Evolutionary conservation across 35 echinoderm and acorn worm genomes (phyloP).

Genomic region (Heliocidaris tuberculata): DNA sequence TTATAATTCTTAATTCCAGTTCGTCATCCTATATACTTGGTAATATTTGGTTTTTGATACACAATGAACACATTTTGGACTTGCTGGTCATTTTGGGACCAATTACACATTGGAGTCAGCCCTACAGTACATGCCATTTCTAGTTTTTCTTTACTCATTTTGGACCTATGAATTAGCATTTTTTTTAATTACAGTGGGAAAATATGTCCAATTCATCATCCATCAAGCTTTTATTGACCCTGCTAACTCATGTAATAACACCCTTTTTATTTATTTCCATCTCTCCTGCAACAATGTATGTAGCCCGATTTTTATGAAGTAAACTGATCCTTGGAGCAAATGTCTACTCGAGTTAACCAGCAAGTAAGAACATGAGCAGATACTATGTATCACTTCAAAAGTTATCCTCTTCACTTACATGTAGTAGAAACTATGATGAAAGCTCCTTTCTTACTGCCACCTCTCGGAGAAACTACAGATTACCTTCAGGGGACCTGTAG

Average conservation of each 20-base stretch:
- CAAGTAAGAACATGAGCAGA: neutral
- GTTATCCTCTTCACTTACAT: neutral
- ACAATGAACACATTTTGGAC: too few species aligned
- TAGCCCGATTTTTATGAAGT: slow-evolving; percentile 38
- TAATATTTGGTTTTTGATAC: too few species aligned
- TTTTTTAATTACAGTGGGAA: too few species aligned
- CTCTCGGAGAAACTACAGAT: neutral
- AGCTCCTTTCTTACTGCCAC: neutral
- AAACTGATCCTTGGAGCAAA: neutral
- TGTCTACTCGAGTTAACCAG: neutral
- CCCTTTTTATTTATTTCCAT: neutral
- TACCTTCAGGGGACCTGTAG: too few species aligned
- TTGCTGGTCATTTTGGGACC: too few species aligned
- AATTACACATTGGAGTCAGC: too few species aligned
- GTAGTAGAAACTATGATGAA: neutral
- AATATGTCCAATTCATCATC: too few species aligned
- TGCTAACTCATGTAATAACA: slow-evolving; percentile 30
- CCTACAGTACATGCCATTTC: too few species aligned
- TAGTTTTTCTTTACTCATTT: too few species aligned
- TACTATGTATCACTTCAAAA: neutral
- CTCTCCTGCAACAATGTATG: neutral
- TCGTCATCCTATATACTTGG: too few species aligned
- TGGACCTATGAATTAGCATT: too few species aligned
- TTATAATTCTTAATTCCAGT: too few species aligned
- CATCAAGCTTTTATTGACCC: neutral